Conservation (phyloP, 1,140 invertebrate genomes). For the Drosophila parvula region DNA sequence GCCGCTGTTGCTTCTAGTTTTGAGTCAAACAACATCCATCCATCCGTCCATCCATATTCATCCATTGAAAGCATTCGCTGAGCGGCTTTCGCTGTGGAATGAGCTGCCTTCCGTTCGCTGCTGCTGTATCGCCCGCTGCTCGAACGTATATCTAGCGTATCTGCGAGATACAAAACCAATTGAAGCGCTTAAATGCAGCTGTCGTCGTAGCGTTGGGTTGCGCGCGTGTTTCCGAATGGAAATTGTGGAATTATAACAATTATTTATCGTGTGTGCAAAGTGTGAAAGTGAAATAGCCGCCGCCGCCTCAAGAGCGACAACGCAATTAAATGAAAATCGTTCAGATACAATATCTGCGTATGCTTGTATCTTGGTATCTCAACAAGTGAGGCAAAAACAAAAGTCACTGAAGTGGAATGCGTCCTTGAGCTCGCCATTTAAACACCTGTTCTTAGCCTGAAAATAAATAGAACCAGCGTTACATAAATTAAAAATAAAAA, state of each 20-base stretch:
- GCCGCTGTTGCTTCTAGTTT: constrained; percentile 37
- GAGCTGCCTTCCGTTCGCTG: constrained; percentile 35
- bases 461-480: constrained; percentile 18
- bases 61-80: constrained; percentile 59
- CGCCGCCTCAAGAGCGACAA: constrained; percentile 54
- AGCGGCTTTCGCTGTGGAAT: constrained; percentile 79
- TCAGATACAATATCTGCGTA: constrained; percentile 29
- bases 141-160: constrained; percentile 20
- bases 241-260: constrained; percentile 51
- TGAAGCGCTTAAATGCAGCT: constrained; percentile 64
- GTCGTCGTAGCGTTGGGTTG: constrained; percentile 25
- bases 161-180: constrained; percentile 46
- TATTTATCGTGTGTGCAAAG: constrained; percentile 41
- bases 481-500: background rate
- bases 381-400: constrained; percentile 54
- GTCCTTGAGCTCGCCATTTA: constrained; percentile 69
- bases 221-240: constrained; percentile 51
- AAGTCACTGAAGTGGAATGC: constrained; percentile 60
- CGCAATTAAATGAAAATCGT: constrained; percentile 73
- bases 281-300: constrained; percentile 75
- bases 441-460: constrained; percentile 63
- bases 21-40: constrained; percentile 37
- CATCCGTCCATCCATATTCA: constrained; percentile 33
- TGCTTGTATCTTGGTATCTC: constrained; percentile 28
- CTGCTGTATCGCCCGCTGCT: background rate